Evolutionary conservation across 1,140 invertebrate species (phyloP), one percentile per base, ranked within the genome.

Genomic region (silkworm (Bombyx mori)): DNA sequence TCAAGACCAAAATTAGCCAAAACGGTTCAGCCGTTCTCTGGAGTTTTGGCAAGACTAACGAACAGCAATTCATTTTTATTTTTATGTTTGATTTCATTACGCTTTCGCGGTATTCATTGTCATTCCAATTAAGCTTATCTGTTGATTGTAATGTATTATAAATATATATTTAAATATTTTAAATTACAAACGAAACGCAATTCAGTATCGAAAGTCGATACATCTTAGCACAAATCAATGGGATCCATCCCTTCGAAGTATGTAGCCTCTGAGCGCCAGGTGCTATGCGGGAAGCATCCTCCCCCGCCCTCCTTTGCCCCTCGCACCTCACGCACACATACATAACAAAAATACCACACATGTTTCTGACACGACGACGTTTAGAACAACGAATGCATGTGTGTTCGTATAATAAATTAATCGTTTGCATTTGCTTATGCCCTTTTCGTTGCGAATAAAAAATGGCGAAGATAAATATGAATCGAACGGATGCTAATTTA

Each of bases 221-320:
- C 56, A 70, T 75, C 77, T 77, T 57, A 73, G 73, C 63, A 83
- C 79, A 86, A 82, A 86, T 82, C 80, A 81, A 83, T 82, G 74
- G 69, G 76, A 79, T 74, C 75, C 26, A 35, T 35, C 26, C 73
- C 63, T 71, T 79, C 73, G 79, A 76, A 66, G 59, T 64, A 75
- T 69, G 77, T 79, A 77, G 73, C 77, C 79, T 79, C 75, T 58
- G 70, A 69, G 72, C 79, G 80, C 82, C 79, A 83, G 82, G 80
- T 83, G 80, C 77, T 82, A 77, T 66, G 76, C 80, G 80, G 82
- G 80, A 83, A 82, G 77, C 78, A 44, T 56, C 60, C 62, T 68
- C 70, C 57, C 68, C 64, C 69, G 71, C 42, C 59, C 35, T 55
- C n/a, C 50, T 42, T 52, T 59, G 5, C 46, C 44, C 67, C 50